Conservation (phyloP, 2,113 vertebrate species). For the Rhinoderma darwinii region DNA sequence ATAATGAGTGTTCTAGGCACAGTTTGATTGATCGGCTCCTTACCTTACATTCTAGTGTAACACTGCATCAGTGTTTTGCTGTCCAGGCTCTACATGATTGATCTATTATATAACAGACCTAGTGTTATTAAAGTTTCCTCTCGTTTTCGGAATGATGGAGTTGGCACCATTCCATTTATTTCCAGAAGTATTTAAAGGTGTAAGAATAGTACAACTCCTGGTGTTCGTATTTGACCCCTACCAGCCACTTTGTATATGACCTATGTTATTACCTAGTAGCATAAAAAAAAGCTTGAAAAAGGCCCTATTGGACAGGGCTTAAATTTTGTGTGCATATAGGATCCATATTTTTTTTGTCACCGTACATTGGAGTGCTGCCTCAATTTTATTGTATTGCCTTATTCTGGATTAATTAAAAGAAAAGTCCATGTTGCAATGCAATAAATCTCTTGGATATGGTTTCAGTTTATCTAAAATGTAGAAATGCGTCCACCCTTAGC, state of each 20-base stretch:
- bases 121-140: neutral
- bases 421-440: too few species aligned
- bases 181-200: neutral
- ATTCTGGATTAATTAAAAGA: too few species aligned
- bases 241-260: too few species aligned
- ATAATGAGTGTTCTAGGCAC: conserved; percentile 37
- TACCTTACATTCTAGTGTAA: conserved; percentile 8
- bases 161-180: neutral
- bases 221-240: neutral
- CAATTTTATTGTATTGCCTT: too few species aligned
- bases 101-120: conserved; percentile 19
- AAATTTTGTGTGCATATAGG: too few species aligned
- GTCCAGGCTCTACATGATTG: neutral
- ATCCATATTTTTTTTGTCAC: too few species aligned
- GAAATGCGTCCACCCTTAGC: too few species aligned
- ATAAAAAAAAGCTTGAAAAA: neutral
- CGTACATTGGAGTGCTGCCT: too few species aligned
- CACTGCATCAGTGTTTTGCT: neutral
- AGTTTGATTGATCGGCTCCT: conserved; percentile 24
- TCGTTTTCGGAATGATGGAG: neutral
- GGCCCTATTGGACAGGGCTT: too few species aligned
- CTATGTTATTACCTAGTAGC: neutral
- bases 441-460: too few species aligned
- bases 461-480: too few species aligned
- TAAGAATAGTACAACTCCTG: neutral